phyloP scores from a whole-genome alignment of 2,888 invertebrate species.

The Euzetes globulus region DNA sequence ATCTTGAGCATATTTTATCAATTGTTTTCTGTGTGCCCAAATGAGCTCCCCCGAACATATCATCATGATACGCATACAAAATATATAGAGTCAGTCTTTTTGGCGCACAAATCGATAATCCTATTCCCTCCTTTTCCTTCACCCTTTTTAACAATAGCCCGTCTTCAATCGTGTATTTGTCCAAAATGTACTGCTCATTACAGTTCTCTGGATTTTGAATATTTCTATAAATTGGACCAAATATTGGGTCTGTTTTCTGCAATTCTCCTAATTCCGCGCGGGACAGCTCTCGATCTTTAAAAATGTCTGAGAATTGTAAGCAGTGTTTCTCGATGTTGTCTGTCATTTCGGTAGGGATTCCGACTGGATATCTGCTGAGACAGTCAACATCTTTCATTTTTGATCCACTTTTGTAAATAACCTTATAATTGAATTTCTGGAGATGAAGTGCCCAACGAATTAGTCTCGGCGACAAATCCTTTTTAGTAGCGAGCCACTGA shows the following conservation, averaged over 20 bases:
- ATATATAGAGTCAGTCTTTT: neutral
- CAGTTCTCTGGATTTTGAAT: too few species aligned
- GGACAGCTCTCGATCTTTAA: too few species aligned
- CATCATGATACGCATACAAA: neutral
- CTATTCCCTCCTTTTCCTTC: too few species aligned
- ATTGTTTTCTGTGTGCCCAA: neutral
- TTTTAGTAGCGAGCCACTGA: neutral
- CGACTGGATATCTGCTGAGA: slow-evolving; percentile 2
- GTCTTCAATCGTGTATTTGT: too few species aligned
- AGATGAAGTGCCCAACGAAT: slow-evolving; percentile 6
- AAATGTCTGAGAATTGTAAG: too few species aligned
- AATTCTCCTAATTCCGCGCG: too few species aligned
- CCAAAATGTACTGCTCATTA: too few species aligned
- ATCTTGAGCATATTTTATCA: neutral
- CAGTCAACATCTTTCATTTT: neutral
- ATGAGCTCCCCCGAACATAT: neutral
- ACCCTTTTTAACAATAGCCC: too few species aligned
- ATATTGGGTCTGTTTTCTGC: too few species aligned
- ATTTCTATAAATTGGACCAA: too few species aligned
- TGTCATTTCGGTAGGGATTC: neutral
- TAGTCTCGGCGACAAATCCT: neutral
- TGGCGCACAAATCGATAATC: neutral
- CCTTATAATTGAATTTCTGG: neutral
- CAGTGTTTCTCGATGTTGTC: neutral
- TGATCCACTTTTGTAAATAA: neutral